phyloP scores from a whole-genome alignment of 2,888 invertebrate species.

The Chrysomela aeneicollis region DNA sequence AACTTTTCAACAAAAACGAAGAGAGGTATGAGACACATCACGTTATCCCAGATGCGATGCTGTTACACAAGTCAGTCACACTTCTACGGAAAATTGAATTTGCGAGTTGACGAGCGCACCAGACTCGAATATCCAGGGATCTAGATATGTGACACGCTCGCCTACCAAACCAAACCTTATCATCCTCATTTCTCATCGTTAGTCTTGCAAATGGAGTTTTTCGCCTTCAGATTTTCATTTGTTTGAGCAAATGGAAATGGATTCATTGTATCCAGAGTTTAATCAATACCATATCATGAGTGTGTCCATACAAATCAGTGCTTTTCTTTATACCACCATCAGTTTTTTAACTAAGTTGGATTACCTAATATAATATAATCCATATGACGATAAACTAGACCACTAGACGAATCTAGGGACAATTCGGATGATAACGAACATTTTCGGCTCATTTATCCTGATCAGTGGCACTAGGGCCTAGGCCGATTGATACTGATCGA shows the following conservation, averaged over 20 bases:
- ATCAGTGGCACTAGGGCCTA: too few relatives aligned
- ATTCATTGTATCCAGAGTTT: too few relatives aligned
- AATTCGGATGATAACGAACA: too few relatives aligned
- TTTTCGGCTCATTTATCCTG: too few relatives aligned
- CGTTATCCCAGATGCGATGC: constrained; percentile 31
- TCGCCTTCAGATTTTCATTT: constrained; percentile 37
- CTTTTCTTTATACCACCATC: too few relatives aligned
- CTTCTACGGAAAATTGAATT: constrained; percentile 50
- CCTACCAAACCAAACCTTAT: constrained; percentile 50
- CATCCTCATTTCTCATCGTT: constrained; percentile 49
- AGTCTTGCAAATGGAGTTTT: constrained; percentile 42
- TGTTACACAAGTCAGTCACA: constrained; percentile 49
- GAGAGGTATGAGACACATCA: not conserved
- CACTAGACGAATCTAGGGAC: too few relatives aligned
- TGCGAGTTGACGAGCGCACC: constrained; percentile 50
- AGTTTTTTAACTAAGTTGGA: too few relatives aligned
- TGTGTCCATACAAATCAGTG: too few relatives aligned
- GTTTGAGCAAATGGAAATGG: not conserved
- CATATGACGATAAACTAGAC: too few relatives aligned
- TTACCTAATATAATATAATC: too few relatives aligned
- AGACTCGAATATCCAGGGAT: constrained; percentile 45
- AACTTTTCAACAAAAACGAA: not conserved
- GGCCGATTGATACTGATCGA: too few relatives aligned
- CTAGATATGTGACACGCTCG: constrained; percentile 48
- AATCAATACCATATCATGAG: too few relatives aligned